These are phyloP conservation scores for Nerophis ophidion DNA, from an alignment of 2,113 vertebrate species.

Conservation along the genomic window DNA sequence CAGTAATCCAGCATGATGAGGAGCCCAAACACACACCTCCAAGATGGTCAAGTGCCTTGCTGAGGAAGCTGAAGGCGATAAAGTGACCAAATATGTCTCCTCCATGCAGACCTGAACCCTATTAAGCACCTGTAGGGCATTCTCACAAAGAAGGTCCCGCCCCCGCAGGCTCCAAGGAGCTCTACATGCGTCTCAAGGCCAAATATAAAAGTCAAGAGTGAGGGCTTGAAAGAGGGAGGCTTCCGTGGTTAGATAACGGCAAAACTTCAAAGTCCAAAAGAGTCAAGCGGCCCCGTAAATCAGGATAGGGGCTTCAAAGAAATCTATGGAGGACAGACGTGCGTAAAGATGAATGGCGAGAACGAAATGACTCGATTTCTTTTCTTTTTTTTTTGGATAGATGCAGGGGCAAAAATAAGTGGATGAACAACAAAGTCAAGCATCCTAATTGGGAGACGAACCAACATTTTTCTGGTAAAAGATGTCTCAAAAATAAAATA, in stretches of 20 bases:
- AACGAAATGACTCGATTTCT: constrained; percentile 23
- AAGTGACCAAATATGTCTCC: too few relatives aligned
- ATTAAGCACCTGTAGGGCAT: too few relatives aligned
- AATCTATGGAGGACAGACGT: constrained; percentile 31
- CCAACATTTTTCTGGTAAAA: too few relatives aligned
- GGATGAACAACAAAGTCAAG: constrained; percentile 36
- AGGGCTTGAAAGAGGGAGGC: constrained; percentile 35
- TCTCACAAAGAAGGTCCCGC: constrained; percentile 16
- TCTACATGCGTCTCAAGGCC: constrained; percentile 41
- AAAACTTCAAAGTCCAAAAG: constrained; percentile 55
- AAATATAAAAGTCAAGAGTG: constrained; percentile 40
- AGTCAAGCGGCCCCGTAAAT: constrained; percentile 57
- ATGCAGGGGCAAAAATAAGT: constrained; percentile 26
- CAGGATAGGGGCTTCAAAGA: constrained; percentile 58
- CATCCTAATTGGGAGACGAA: too few relatives aligned
- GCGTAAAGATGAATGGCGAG: constrained; percentile 24
- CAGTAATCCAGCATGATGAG: too few relatives aligned
- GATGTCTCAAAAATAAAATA: too few relatives aligned
- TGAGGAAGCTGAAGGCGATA: too few relatives aligned
- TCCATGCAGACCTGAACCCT: too few relatives aligned
- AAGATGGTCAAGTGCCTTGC: too few relatives aligned
- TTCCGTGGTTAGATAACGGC: constrained; percentile 42
- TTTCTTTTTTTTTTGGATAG: background rate
- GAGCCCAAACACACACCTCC: too few relatives aligned
- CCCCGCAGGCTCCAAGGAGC: constrained; percentile 42